These are phyloP conservation scores for Melangyna quadrimaculata DNA, from an alignment of 2,888 invertebrate genomes.

Conservation along the genomic window DNA sequence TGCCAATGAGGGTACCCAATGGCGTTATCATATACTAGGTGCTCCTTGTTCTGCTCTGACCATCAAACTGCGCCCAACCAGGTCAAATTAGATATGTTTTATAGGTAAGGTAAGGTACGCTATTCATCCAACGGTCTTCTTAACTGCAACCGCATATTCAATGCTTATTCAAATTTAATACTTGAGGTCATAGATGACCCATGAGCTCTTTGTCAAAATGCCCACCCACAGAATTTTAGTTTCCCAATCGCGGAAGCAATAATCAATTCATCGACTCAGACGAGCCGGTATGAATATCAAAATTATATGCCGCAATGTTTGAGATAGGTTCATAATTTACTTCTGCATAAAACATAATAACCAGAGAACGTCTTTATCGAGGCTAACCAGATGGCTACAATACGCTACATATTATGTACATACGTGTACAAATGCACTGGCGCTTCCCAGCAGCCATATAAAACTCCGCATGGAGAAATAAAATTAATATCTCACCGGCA, in stretches of 20 bases:
- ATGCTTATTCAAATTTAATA: slow-evolving; percentile 12
- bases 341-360: slow-evolving; percentile 6
- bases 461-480: slow-evolving; percentile 7
- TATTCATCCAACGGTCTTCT: neutral
- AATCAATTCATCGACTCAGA: slow-evolving; percentile 31
- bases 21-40: slow-evolving; percentile 36
- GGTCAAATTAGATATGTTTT: slow-evolving; percentile 21
- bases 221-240: slow-evolving; percentile 45
- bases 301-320: neutral
- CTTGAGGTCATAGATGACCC: slow-evolving; percentile 33
- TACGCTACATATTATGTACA: slow-evolving; percentile 7
- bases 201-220: slow-evolving; percentile 26
- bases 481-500: slow-evolving; percentile 36
- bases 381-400: slow-evolving; percentile 31
- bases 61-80: slow-evolving; percentile 29
- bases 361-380: slow-evolving; percentile 33
- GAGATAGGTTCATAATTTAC: neutral
- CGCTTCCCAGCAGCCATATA: slow-evolving; percentile 48
- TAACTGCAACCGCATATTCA: neutral
- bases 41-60: slow-evolving; percentile 2
- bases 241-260: slow-evolving; percentile 48
- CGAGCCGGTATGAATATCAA: neutral
- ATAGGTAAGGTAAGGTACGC: neutral
- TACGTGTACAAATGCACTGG: slow-evolving; percentile 43
- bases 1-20: slow-evolving; percentile 39